phyloP scores from a whole-genome alignment of 2,113 vertebrate species.

The Siniperca knerii region DNA sequence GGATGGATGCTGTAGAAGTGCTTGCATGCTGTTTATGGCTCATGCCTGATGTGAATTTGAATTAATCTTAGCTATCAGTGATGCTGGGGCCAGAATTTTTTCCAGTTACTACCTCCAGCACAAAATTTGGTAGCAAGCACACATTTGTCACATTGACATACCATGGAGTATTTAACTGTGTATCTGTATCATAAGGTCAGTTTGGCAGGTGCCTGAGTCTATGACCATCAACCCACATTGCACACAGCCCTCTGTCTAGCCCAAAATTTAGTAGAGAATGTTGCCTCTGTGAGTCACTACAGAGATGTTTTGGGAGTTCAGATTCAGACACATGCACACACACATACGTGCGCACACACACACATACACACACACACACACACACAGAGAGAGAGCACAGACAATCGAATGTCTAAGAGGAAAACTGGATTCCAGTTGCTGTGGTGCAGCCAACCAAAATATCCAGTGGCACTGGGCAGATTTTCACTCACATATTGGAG shows the following conservation, averaged over 20 bases:
- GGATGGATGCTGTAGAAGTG: not conserved
- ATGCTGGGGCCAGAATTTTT: not conserved
- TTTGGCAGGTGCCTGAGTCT: not conserved
- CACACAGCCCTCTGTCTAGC: not conserved
- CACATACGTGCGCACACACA: no score
- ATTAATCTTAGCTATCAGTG: not conserved
- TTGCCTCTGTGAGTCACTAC: not conserved
- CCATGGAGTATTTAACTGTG: not conserved
- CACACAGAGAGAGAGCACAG: not conserved
- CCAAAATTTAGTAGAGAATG: not conserved
- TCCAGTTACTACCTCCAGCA: not conserved
- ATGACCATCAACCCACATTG: not conserved
- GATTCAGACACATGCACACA: not conserved
- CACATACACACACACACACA: no score
- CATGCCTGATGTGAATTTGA: not conserved
- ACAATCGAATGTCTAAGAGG: conserved; percentile 4
- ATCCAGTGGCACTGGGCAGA: conserved; percentile 1
- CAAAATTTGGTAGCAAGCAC: not conserved
- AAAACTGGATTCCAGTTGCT: conserved; percentile 6
- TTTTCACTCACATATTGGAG: not conserved
- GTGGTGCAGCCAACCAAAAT: not conserved
- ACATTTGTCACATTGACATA: not conserved
- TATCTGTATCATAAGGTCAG: not conserved
- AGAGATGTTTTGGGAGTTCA: not conserved
- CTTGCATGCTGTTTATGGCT: no score